These are phyloP conservation scores for Protobothrops flavoviridis DNA, from an alignment of 2,113 vertebrate genomes.

Conservation along the genomic window DNA sequence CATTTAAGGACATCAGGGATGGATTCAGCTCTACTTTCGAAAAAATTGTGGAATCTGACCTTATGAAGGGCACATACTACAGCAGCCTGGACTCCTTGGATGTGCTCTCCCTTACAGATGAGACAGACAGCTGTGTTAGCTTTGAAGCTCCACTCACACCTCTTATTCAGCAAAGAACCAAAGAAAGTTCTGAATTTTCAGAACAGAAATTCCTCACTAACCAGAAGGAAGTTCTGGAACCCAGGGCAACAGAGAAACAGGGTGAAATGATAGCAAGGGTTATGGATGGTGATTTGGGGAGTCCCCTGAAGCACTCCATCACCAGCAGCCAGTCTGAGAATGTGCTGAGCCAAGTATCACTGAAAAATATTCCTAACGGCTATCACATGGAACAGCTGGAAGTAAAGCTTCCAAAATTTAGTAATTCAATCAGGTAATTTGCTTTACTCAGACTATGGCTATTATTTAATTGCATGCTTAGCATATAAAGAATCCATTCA, in stretches of 20 bases:
- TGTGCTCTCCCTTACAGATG: constrained; percentile 90
- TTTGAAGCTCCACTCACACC: constrained; percentile 94
- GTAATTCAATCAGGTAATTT: constrained; percentile 87
- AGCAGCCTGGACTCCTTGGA: constrained; percentile 96
- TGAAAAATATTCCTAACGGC: constrained; percentile 84
- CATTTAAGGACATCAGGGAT: constrained; percentile 83
- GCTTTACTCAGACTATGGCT: not conserved
- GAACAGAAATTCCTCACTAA: constrained; percentile 68
- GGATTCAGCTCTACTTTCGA: constrained; percentile 96
- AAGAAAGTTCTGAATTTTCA: constrained; percentile 82
- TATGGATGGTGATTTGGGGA: constrained; percentile 69
- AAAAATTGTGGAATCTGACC: constrained; percentile 93
- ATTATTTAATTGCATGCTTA: not conserved
- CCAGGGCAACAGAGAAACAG: constrained; percentile 75
- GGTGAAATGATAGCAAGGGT: constrained; percentile 65
- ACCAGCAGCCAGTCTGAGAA: constrained; percentile 93
- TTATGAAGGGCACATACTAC: constrained; percentile 92
- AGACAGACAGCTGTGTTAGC: constrained; percentile 96
- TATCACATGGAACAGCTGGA: constrained; percentile 76
- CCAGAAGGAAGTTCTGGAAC: constrained; percentile 69
- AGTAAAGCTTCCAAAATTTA: constrained; percentile 77
- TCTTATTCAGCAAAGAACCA: constrained; percentile 91
- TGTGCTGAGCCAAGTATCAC: constrained; percentile 83
- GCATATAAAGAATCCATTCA: not conserved
- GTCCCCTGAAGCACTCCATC: constrained; percentile 88